Evolutionary conservation across 2,888 invertebrate species (phyloP).

Genomic region (Pammene fasciana): DNA sequence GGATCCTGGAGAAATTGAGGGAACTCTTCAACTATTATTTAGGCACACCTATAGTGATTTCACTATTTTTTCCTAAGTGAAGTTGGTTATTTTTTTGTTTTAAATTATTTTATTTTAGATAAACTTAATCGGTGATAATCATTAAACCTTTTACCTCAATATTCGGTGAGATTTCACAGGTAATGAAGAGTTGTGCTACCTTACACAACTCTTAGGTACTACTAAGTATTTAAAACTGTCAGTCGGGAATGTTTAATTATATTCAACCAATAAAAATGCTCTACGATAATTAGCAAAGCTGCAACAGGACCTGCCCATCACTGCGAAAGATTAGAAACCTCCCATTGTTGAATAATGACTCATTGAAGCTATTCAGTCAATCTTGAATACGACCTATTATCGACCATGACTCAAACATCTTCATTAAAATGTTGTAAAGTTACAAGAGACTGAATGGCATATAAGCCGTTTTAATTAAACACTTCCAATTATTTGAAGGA

Average conservation of each 20-base stretch:
- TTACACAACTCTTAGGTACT: too few relatives aligned
- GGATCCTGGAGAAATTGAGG: too few relatives aligned
- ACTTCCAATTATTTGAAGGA: conserved; percentile 29
- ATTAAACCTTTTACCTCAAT: too few relatives aligned
- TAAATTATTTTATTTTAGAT: too few relatives aligned
- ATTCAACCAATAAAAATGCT: background rate
- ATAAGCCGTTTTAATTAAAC: background rate
- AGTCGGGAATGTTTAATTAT: background rate
- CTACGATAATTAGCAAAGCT: conserved; percentile 10
- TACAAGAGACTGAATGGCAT: background rate
- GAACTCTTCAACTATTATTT: too few relatives aligned
- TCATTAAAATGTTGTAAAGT: background rate
- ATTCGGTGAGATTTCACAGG: too few relatives aligned
- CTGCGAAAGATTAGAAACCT: conserved; percentile 23
- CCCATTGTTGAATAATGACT: conserved; percentile 25
- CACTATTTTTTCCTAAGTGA: too few relatives aligned
- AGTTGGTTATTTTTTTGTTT: too few relatives aligned
- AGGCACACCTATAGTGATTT: too few relatives aligned
- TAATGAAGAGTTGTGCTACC: too few relatives aligned
- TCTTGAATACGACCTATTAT: conserved; percentile 33
- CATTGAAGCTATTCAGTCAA: conserved; percentile 30
- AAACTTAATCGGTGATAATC: too few relatives aligned
- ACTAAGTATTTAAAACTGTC: too few relatives aligned
- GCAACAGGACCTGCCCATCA: conserved; percentile 6
- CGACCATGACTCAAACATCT: conserved; percentile 21